Evolutionary conservation across 2,888 invertebrate genomes (phyloP).

Genomic region (Cheilosia variabilis): DNA sequence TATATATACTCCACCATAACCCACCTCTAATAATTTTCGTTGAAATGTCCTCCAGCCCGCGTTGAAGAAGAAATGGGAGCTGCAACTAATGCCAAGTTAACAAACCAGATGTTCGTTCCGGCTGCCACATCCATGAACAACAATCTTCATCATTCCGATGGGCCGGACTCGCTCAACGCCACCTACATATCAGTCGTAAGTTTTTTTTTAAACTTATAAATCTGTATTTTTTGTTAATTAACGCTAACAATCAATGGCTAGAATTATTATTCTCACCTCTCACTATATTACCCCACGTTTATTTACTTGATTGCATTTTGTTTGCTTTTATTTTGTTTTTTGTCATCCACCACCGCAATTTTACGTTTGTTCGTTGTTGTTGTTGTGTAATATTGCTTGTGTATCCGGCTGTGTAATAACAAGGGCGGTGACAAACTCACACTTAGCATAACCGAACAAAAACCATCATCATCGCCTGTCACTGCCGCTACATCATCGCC

Average conservation of each 20-base stretch:
- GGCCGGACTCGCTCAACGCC: slow-evolving; percentile 85
- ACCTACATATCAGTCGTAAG: slow-evolving; percentile 92
- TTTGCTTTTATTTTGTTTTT: slow-evolving; percentile 67
- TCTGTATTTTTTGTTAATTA: neutral
- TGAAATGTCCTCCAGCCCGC: slow-evolving; percentile 85
- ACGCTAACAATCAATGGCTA: slow-evolving; percentile 49
- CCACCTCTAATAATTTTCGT: slow-evolving; percentile 33
- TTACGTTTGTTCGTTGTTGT: slow-evolving; percentile 61
- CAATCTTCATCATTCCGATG: slow-evolving; percentile 79
- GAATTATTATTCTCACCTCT: slow-evolving; percentile 40
- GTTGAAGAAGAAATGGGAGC: slow-evolving; percentile 86
- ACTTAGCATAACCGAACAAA: slow-evolving; percentile 86
- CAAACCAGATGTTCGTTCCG: slow-evolving; percentile 86
- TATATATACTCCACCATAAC: too few species aligned
- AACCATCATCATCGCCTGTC: slow-evolving; percentile 80
- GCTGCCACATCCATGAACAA: slow-evolving; percentile 82
- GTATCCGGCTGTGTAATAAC: slow-evolving; percentile 43
- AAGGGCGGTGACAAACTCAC: slow-evolving; percentile 90
- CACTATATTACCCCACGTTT: slow-evolving; percentile 45
- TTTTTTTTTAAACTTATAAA: slow-evolving; percentile 69
- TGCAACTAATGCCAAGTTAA: slow-evolving; percentile 84
- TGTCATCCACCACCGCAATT: slow-evolving; percentile 57
- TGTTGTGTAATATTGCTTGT: slow-evolving; percentile 68
- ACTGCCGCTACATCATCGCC: slow-evolving; percentile 66
- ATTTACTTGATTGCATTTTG: slow-evolving; percentile 62